phyloP scores from a whole-genome alignment of 2,888 invertebrate species.

The Folsomia candida region DNA sequence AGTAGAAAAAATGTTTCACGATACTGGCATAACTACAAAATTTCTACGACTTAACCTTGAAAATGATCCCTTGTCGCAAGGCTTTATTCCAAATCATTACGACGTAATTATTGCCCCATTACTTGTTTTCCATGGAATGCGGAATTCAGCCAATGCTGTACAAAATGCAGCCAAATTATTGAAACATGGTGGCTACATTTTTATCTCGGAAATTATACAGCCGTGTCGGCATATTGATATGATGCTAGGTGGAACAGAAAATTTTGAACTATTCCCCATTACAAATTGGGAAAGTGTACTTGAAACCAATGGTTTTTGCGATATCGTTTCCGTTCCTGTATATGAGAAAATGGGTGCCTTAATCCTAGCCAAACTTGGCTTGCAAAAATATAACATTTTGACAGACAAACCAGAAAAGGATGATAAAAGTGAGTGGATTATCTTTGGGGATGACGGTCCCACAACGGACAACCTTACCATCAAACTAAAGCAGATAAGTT shows the following conservation, averaged over 20 bases:
- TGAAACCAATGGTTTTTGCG: slow-evolving; percentile 21
- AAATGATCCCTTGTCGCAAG: slow-evolving; percentile 31
- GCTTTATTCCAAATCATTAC: slow-evolving; percentile 23
- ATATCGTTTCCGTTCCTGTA: slow-evolving; percentile 6
- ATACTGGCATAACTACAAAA: slow-evolving; percentile 19
- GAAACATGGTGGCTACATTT: no score
- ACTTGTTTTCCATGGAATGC: no score
- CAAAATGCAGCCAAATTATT: no score
- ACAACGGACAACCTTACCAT: not conserved
- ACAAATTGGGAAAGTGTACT: no score
- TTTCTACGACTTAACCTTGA: slow-evolving; percentile 31
- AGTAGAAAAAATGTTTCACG: slow-evolving; percentile 26
- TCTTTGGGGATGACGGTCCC: not conserved
- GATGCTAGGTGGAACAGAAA: slow-evolving; percentile 22
- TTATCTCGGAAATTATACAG: no score
- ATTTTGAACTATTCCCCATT: no score
- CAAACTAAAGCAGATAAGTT: not conserved
- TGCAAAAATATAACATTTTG: not conserved
- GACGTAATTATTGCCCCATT: slow-evolving; percentile 15
- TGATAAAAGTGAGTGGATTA: slow-evolving; percentile 19
- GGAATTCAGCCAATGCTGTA: no score
- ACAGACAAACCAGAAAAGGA: not conserved
- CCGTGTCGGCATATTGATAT: slow-evolving; percentile 10
- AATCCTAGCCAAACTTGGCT: slow-evolving; percentile 13
- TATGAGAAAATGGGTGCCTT: slow-evolving; percentile 13